A percentile compares a stretch with the other conserved stretches of the same genome.
Evolutionary conservation across 2,113 vertebrate species (phyloP).

Genomic region (Halichoeres trimaculatus): DNA sequence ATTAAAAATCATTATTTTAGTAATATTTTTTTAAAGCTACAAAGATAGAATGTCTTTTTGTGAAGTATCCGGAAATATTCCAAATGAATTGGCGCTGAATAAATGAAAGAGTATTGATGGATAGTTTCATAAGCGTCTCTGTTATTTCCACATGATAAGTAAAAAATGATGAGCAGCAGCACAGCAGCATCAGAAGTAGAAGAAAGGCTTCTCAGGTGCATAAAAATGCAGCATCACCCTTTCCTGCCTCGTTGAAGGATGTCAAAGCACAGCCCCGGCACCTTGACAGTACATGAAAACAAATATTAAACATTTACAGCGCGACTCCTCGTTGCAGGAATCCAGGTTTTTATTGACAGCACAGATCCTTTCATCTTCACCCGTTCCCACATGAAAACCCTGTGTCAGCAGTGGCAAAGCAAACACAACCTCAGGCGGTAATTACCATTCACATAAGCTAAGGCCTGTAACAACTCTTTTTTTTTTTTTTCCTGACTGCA

Average conservation of each 20-base stretch:
- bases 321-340: neutral
- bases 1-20: too few species aligned
- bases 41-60: too few species aligned
- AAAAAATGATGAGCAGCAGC: neutral
- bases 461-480: constrained; percentile 13
- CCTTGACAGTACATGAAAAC: constrained; percentile 25
- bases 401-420: constrained; percentile 51
- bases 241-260: neutral
- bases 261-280: neutral
- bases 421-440: constrained; percentile 40
- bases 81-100: too few species aligned
- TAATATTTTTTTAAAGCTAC: too few species aligned
- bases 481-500: neutral
- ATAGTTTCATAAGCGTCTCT: too few species aligned
- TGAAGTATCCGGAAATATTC: too few species aligned
- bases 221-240: neutral
- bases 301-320: constrained; percentile 11
- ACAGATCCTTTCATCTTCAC: constrained; percentile 44
- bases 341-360: constrained; percentile 40
- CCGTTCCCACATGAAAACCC: constrained; percentile 27
- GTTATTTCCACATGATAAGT: neutral
- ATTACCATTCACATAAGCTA: constrained; percentile 53
- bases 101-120: too few species aligned
- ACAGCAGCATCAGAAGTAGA: neutral
- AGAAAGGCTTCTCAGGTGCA: neutral